phyloP scores from a whole-genome alignment of 2,113 vertebrate genomes.

The Oostethus manadensis region DNA sequence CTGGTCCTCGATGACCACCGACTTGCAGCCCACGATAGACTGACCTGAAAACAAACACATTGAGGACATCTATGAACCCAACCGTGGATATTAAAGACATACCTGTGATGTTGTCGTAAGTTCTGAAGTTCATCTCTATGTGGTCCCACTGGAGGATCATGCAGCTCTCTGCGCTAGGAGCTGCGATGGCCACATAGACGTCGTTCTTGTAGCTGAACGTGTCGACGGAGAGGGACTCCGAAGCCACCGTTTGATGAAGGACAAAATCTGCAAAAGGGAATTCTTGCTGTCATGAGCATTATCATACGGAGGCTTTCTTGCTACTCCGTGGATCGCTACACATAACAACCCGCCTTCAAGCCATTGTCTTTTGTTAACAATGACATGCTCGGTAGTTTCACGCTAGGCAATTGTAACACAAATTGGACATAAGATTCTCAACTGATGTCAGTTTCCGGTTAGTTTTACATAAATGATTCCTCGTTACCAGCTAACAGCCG shows the following conservation, averaged over 20 bases:
- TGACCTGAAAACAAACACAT: constrained; percentile 74
- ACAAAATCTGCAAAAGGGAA: constrained; percentile 81
- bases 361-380: too few relatives aligned
- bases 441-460: too few relatives aligned
- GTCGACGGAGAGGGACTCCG: constrained; percentile 91
- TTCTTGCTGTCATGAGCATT: too few relatives aligned
- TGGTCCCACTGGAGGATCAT: constrained; percentile 98
- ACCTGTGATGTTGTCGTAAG: constrained; percentile 97
- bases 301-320: too few relatives aligned
- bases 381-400: too few relatives aligned
- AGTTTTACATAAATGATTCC: too few relatives aligned
- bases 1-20: constrained; percentile 89
- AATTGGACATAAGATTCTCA: too few relatives aligned
- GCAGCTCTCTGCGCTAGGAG: constrained; percentile 92
- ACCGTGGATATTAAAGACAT: neutral
- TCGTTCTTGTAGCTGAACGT: constrained; percentile 93
- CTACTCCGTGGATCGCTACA: too few relatives aligned
- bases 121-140: constrained; percentile 98
- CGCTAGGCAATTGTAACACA: too few relatives aligned
- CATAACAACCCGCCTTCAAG: too few relatives aligned
- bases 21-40: constrained; percentile 95
- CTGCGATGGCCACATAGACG: constrained; percentile 91
- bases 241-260: constrained; percentile 86
- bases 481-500: too few relatives aligned
- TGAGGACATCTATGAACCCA: neutral